Base-by-base conservation (phyloP, 2,113 vertebrate species). In the Nannobrachium achirus region DNA sequence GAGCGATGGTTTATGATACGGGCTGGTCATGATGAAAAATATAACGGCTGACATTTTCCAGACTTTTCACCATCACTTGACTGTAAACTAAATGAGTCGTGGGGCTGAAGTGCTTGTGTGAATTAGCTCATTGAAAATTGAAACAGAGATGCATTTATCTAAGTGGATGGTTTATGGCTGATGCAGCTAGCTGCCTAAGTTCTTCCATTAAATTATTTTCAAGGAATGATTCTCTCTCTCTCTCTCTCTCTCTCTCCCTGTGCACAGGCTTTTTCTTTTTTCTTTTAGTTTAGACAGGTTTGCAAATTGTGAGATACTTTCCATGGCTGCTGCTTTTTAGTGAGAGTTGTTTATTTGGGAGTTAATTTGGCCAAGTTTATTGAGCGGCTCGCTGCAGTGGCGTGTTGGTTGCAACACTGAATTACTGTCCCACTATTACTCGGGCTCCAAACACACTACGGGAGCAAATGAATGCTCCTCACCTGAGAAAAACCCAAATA, bases 301-400 rank as follows among this genome's bases (percentile, higher is more conserved):
- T 71, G 66, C 71, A 82, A 82, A 88, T 82, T 85, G 69, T 80
- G 87, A 33, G 25, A 86, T 76, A 89, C 92, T 93, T 93, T 90
- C 91, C 91, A 93, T 78, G 87, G 89, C 91, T 74, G 87, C 89
- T 78, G 68, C 81, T 82, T 33, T 33, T 33, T 42, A 64, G 80
- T 4, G 69, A 72, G 19, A 63, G 65, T 33, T 89, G 79, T 89
- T 84, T 83, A 87, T 83, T 74, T 88, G 86, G 86, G 86, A 82
- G 92, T 90, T 94, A 91, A 95, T 94, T 94, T 93, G 94, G 91
- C 93, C 88, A 80, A 92, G 92, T 95, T 95, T 94, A 93, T 94
- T 93, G 94, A 93, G 93, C 93, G 92, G 92, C 93, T 94, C 90
- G 91, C 93, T 83, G 92, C n/a, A n/a, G n/a, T 83, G 91, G 93